Evolutionary conservation across 2,113 vertebrate species (phyloP), one percentile per base, ranked within the genome.

Genomic region (Haplochromis vanheusdeni): DNA sequence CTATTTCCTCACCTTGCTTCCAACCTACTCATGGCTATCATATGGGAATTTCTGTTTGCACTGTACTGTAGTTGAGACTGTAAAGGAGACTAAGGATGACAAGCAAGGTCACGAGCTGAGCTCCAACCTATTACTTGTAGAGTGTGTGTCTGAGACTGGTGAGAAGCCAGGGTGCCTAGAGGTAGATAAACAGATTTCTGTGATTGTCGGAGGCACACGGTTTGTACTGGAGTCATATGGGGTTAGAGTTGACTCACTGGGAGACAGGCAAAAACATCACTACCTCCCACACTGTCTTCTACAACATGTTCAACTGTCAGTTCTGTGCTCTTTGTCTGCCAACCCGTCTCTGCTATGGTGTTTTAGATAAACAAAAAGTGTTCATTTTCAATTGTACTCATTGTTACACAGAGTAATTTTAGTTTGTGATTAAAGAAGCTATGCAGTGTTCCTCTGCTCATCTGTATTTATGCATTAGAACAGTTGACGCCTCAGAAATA

Each of bases 191-290:
- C 56, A 86, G 62, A 89, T 88, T 86, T 79, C 49, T 86, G 31
- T 86, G 70, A 51, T 86, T 77, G 56, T 37, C n/a, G 83, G 47
- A 89, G 84, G 84, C 90, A 60, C 49, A 51, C 2, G 6, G 35
- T 83, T 93, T 92, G 86, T 16, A 9, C 47, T 23, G 87, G 58
- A 92, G 86, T 88, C 89, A 73, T 84, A 54, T 16, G 37, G 81
- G 92, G 90, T 89, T 83, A 89, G 87, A 89, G 82, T 89, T 88
- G 87, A 84, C 81, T 85, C 87, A 82, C 88, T 19, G 13, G 31
- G 75, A 89, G 86, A 88, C 86, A 56, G 75, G 79, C 4, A 9
- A 85, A 89, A 89, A 89, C 87, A 88, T 84, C 81, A 56, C 35
- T 10, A 23, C 87, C 85, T 93, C 85, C 60, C 87, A 91, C 92